These are phyloP conservation scores for Eufriesea mexicana DNA, from an alignment of 1,140 invertebrate species.

Conservation along the genomic window DNA sequence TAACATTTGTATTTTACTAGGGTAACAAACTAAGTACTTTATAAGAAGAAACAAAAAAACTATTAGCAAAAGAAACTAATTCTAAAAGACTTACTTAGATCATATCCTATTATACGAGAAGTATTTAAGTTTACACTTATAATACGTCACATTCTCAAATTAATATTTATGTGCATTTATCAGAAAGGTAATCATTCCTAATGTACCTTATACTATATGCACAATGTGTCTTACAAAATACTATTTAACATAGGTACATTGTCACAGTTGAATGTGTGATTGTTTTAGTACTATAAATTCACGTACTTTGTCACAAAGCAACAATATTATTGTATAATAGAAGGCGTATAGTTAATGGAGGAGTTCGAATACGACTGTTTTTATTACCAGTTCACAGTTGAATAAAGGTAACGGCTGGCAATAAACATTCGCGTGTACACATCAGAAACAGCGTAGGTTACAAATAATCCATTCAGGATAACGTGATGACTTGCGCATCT, in stretches of 20 bases:
- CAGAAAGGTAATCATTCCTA: background rate
- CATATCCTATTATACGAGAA: background rate
- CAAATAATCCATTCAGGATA: conserved; percentile 61
- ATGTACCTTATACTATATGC: conserved; percentile 10
- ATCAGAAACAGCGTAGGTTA: conserved; percentile 29
- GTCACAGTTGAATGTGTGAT: background rate
- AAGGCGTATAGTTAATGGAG: background rate
- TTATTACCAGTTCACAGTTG: background rate
- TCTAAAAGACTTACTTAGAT: conserved; percentile 20
- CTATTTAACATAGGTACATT: conserved; percentile 4
- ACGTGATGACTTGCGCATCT: background rate
- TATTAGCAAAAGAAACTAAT: background rate
- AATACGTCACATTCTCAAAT: conserved; percentile 5
- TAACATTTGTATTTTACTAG: conserved; percentile 20
- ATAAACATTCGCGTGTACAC: background rate
- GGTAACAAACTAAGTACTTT: background rate
- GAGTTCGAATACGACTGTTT: background rate
- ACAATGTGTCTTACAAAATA: conserved; percentile 31
- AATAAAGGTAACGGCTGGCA: background rate
- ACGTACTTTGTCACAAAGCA: conserved; percentile 2
- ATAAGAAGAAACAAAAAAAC: background rate
- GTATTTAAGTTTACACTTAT: conserved; percentile 1
- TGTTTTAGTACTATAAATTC: background rate
- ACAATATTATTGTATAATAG: background rate
- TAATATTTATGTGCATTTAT: conserved; percentile 21